Evolutionary conservation across 2,888 invertebrate genomes (phyloP).

Genomic region (Drosophila demipolita): DNA sequence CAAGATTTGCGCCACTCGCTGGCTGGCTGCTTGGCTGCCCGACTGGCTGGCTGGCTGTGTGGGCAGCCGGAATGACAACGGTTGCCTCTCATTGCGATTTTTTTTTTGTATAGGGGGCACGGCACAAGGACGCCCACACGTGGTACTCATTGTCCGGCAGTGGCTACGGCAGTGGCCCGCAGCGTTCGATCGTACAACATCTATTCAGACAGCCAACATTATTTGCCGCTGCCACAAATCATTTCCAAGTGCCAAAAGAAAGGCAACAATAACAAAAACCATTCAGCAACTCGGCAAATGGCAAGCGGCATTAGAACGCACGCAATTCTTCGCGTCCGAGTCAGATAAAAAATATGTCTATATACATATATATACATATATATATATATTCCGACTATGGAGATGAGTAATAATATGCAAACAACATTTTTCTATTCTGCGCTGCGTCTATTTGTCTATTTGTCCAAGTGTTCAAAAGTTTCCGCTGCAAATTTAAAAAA

Average conservation of each 20-base stretch:
- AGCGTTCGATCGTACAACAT: slow-evolving; percentile 37
- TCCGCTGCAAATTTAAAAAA: slow-evolving; percentile 40
- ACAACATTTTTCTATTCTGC: slow-evolving; percentile 22
- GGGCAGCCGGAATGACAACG: slow-evolving; percentile 67
- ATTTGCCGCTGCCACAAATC: slow-evolving; percentile 75
- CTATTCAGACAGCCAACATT: slow-evolving; percentile 59
- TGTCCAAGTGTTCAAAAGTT: slow-evolving; percentile 32
- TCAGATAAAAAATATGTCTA: slow-evolving; percentile 39
- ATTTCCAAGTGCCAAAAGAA: slow-evolving; percentile 74
- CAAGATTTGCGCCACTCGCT: slow-evolving; percentile 60
- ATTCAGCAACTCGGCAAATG: slow-evolving; percentile 29
- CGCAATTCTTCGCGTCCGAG: slow-evolving; percentile 46
- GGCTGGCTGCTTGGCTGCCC: slow-evolving; percentile 2
- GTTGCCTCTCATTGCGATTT: slow-evolving; percentile 34
- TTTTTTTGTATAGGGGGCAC: not conserved
- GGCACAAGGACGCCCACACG: slow-evolving; percentile 51
- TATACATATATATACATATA: not conserved
- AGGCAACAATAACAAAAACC: slow-evolving; percentile 11
- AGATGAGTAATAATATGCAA: slow-evolving; percentile 38
- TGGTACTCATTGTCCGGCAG: slow-evolving; percentile 53
- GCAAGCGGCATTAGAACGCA: slow-evolving; percentile 62
- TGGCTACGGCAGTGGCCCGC: slow-evolving; percentile 18
- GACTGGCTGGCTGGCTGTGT: slow-evolving; percentile 49
- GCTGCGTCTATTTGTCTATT: slow-evolving; percentile 33
- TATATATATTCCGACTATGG: slow-evolving; percentile 7